Evolutionary conservation across 2,113 vertebrate species (phyloP).

Genomic region (Corynorhinus townsendii): DNA sequence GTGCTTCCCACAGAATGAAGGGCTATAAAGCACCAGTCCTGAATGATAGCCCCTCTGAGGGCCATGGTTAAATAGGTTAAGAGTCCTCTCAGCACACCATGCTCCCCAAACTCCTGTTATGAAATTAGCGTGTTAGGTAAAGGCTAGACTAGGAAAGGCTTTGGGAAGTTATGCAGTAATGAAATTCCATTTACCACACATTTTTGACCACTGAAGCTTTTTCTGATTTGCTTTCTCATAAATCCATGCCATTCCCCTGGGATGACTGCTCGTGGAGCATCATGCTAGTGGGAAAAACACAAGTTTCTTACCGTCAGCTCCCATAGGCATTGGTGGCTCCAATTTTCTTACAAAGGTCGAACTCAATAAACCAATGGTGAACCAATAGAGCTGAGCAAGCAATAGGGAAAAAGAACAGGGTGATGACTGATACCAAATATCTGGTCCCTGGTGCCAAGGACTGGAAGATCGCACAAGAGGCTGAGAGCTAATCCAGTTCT

Average conservation of each 20-base stretch:
- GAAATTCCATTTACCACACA: background rate
- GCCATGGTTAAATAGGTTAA: background rate
- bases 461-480: background rate
- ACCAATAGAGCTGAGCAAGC: constrained; percentile 83
- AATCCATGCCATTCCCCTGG: background rate
- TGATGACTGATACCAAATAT: background rate
- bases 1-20: background rate
- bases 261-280: background rate
- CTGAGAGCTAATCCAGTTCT: background rate
- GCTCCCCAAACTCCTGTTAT: background rate
- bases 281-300: background rate
- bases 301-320: constrained; percentile 81
- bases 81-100: background rate
- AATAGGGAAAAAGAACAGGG: background rate
- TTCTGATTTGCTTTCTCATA: background rate
- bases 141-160: background rate
- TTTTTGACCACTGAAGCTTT: background rate
- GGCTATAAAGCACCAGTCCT: background rate
- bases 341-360: constrained; percentile 86
- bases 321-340: constrained; percentile 84
- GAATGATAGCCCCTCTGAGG: background rate
- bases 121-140: background rate
- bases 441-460: background rate
- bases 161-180: background rate
- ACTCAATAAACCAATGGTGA: constrained; percentile 81